These are phyloP conservation scores for Sandelia bainsii DNA, from an alignment of 2,797 vertebrate species.

Conservation along the genomic window DNA sequence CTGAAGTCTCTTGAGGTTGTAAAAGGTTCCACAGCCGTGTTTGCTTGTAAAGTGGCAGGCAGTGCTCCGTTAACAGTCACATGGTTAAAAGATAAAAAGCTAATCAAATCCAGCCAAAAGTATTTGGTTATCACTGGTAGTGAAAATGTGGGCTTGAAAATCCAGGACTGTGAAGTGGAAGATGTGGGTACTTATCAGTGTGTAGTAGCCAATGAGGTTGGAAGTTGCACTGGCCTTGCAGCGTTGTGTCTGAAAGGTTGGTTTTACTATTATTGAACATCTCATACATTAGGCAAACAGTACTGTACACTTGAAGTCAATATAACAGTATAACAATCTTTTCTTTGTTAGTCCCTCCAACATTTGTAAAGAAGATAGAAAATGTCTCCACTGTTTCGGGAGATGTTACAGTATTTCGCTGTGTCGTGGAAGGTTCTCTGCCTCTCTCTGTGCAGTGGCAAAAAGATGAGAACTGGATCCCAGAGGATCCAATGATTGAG, in stretches of 20 bases:
- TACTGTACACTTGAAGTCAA: neutral
- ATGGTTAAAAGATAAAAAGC: slow-evolving; percentile 91
- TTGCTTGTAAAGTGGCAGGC: slow-evolving; percentile 89
- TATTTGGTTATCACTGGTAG: slow-evolving; percentile 78
- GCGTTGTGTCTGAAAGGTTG: slow-evolving; percentile 91
- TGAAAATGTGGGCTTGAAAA: slow-evolving; percentile 85
- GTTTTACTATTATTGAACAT: slow-evolving; percentile 58
- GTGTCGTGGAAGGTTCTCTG: slow-evolving; percentile 85
- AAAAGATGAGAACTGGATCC: slow-evolving; percentile 91
- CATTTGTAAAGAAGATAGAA: slow-evolving; percentile 89
- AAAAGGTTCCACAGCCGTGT: slow-evolving; percentile 85
- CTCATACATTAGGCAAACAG: neutral
- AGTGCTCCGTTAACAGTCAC: slow-evolving; percentile 90
- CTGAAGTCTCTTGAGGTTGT: slow-evolving; percentile 86
- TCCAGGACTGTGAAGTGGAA: slow-evolving; percentile 86
- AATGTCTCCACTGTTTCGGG: slow-evolving; percentile 88
- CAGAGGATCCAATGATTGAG: slow-evolving; percentile 85
- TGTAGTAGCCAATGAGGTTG: slow-evolving; percentile 88
- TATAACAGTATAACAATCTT: slow-evolving; percentile 43
- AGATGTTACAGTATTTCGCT: slow-evolving; percentile 84
- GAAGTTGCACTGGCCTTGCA: slow-evolving; percentile 86
- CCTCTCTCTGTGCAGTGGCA: slow-evolving; percentile 91
- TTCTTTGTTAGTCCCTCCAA: slow-evolving; percentile 87
- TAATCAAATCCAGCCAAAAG: slow-evolving; percentile 90
- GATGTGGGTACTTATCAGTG: slow-evolving; percentile 91